A percentile compares a stretch with the other conserved stretches of the same genome.
Conservation (phyloP, 2,888 invertebrate genomes). For the Lycocerus yunnanus region DNA sequence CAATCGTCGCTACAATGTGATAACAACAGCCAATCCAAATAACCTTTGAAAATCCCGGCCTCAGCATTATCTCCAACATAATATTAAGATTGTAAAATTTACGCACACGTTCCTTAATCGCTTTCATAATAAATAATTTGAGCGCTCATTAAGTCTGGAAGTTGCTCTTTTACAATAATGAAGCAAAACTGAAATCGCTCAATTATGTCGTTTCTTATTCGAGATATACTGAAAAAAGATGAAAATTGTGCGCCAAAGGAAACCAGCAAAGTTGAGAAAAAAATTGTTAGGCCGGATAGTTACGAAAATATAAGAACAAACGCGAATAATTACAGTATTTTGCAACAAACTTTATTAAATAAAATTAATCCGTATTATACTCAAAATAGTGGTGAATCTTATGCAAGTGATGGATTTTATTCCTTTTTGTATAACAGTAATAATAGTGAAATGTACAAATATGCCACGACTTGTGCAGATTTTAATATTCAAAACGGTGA, state of each 20-base stretch:
- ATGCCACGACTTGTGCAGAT: conserved; percentile 25
- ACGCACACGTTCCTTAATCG: conserved; percentile 19
- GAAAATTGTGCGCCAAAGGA: neutral
- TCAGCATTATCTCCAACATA: conserved; percentile 40
- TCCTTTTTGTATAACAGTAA: conserved; percentile 10
- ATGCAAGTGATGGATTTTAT: conserved; percentile 30
- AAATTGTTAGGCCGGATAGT: neutral
- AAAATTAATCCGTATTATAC: conserved; percentile 33
- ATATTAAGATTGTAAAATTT: conserved; percentile 31
- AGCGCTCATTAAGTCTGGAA: neutral
- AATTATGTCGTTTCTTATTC: conserved; percentile 47
- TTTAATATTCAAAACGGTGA: conserved; percentile 35
- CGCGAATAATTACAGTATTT: conserved; percentile 33
- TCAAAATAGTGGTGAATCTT: conserved; percentile 9
- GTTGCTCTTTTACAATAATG: conserved; percentile 1
- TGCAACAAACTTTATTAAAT: conserved; percentile 39
- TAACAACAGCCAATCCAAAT: conserved; percentile 39
- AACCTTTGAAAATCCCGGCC: conserved; percentile 40
- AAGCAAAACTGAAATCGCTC: neutral
- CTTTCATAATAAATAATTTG: conserved; percentile 14
- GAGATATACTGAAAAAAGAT: conserved; percentile 45
- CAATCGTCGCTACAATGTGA: conserved; percentile 41
- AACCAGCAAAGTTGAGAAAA: neutral
- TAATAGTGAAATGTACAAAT: conserved; percentile 29
- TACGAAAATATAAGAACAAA: neutral